phyloP scores from a whole-genome alignment of 2,797 vertebrate genomes.

The Ptychobarbus kaznakovi region DNA sequence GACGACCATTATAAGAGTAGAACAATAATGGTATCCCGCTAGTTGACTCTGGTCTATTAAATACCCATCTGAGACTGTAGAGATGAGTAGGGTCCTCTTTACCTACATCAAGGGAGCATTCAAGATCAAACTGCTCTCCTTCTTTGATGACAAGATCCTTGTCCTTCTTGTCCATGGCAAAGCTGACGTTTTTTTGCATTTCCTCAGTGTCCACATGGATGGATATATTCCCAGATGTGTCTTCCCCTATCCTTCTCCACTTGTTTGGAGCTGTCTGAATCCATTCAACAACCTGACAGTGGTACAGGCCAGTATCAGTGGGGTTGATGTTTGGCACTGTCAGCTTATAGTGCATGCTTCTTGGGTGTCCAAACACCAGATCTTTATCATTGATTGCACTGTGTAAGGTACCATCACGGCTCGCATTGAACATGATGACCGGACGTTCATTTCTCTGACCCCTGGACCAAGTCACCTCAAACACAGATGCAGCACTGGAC shows the following conservation, averaged over 20 bases:
- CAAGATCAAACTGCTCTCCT: constrained; percentile 42
- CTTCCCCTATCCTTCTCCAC: constrained; percentile 76
- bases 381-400: constrained; percentile 17
- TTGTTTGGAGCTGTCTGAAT: constrained; percentile 63
- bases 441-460: constrained; percentile 3
- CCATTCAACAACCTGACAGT: constrained; percentile 86
- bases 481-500: constrained; percentile 54
- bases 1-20: constrained; percentile 24
- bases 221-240: constrained; percentile 72
- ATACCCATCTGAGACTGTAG: constrained; percentile 42
- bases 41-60: not conserved
- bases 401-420: constrained; percentile 66
- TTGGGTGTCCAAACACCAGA: constrained; percentile 66
- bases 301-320: constrained; percentile 76
- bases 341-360: constrained; percentile 62
- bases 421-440: constrained; percentile 63
- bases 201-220: constrained; percentile 19
- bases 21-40: not conserved
- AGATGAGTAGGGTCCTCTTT: not conserved
- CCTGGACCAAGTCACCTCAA: constrained; percentile 60
- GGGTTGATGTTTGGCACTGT: constrained; percentile 51
- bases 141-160: not conserved
- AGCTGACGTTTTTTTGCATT: not conserved
- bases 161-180: not conserved
- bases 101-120: constrained; percentile 17